Percentiles rank a stretch among this genome's conserved stretches.
Conservation (phyloP, 2,797 vertebrate genomes). For the Gymnoscopelus microlampas region DNA sequence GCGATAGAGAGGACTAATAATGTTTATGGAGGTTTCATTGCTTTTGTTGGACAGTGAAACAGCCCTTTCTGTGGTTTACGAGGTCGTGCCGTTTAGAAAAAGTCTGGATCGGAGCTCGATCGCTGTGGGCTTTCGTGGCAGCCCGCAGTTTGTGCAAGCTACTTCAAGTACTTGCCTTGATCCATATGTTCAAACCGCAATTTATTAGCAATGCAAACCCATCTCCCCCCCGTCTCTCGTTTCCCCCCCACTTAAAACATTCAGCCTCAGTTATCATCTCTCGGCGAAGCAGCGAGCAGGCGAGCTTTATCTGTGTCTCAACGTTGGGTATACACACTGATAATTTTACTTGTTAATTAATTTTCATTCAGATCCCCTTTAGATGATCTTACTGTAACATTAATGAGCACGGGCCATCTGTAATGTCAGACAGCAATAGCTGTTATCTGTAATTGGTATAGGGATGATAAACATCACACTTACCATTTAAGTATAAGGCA, state of each 20-base stretch:
- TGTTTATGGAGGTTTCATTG: conserved; percentile 70
- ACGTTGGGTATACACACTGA: conserved; percentile 4
- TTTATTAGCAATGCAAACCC: conserved; percentile 51
- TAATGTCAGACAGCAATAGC: conserved; percentile 25
- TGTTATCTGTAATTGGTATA: conserved; percentile 47
- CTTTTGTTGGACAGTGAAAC: conserved; percentile 70
- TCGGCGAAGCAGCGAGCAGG: background rate
- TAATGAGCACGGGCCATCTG: conserved; percentile 36
- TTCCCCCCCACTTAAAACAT: conserved; percentile 15
- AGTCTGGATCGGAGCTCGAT: conserved; percentile 34
- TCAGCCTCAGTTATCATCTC: background rate
- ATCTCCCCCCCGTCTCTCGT: background rate
- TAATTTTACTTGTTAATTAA: conserved; percentile 41
- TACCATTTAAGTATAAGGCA: background rate
- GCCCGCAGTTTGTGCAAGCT: conserved; percentile 21
- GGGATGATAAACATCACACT: conserved; percentile 40
- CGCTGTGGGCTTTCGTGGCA: conserved; percentile 38
- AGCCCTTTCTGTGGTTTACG: conserved; percentile 62
- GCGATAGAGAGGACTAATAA: conserved; percentile 55
- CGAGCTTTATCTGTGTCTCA: conserved; percentile 24
- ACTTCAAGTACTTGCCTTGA: conserved; percentile 31
- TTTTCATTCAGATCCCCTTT: conserved; percentile 43
- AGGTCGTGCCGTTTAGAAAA: conserved; percentile 64
- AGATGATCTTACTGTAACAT: conserved; percentile 39
- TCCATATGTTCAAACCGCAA: conserved; percentile 36